Base-by-base conservation (phyloP, 2,113 vertebrate species). In the Sporophila hypoxantha region DNA sequence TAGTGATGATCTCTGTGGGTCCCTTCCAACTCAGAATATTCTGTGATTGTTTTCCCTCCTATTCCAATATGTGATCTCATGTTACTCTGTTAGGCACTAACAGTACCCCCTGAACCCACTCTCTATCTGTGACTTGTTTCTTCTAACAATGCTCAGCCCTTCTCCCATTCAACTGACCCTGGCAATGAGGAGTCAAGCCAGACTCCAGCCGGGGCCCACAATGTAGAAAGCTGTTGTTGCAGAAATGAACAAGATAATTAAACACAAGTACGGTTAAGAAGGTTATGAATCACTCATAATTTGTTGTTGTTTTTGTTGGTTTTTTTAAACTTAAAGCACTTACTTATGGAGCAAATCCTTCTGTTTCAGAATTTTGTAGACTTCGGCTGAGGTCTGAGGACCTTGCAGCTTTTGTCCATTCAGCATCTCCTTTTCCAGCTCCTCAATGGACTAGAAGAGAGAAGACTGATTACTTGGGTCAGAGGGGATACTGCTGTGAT, bases 401-500 rank as follows among this genome's bases (percentile, higher is more conserved):
- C 98, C 98, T 92, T 99, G 98, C 22, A 99, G 97, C 89, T 99
- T 99, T 94, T 99, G 98, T 14, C 98, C 98, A 5, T 98, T 98
- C 70, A 98, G 94, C 98, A 98, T 97, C 87, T 99, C 98, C 0
- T 88, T 97, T 94, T 99, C 98, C 94, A 98, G 95, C 62, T 98
- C 97, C 53, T 90, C 92, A 11, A 99, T 97, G 9, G 98, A 97
- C 98, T 99, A 87, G 64, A 87, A 91, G 82, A 93, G 66, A 95
- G 56, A 71, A 90, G 73, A 75, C 8, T 2, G 17, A 57, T 90
- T 85, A 92, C 41, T 79, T 85, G 55, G 55, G 21, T 75, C 69
- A 76, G 53, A 80, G 49, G 18, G 25, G 46, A 47, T 17, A n/a
- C 70, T 27, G 42, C 81, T 73, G 53, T 1, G 0, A 34, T 32